Percentiles rank a stretch among this genome's conserved stretches.
Evolutionary conservation across 2,888 invertebrate species (phyloP).

Genomic region (Tenthredo scrophulariae): DNA sequence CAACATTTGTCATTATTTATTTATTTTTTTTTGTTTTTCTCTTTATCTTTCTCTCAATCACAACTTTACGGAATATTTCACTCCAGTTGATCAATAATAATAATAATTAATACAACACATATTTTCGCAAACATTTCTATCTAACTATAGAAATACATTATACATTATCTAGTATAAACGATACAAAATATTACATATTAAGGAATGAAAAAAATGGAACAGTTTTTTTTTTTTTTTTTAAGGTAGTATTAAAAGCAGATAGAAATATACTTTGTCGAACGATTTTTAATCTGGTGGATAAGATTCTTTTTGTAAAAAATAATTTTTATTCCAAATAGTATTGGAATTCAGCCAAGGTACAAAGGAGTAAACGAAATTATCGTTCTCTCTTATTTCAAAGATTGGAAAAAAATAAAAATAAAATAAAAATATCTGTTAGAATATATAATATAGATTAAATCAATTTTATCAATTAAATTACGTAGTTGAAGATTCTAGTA

Average conservation of each 20-base stretch:
- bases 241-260: background rate
- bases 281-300: background rate
- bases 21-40: no score
- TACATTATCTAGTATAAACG: constrained; percentile 18
- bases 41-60: background rate
- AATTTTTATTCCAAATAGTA: background rate
- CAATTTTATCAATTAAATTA: constrained; percentile 40
- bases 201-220: constrained; percentile 16
- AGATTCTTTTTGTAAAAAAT: constrained; percentile 12
- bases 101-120: constrained; percentile 8
- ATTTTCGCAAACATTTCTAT: background rate
- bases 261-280: background rate
- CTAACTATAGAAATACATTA: constrained; percentile 18
- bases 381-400: constrained; percentile 7
- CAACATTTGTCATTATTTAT: constrained; percentile 30
- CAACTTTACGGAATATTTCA: background rate
- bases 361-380: constrained; percentile 8
- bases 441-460: constrained; percentile 13
- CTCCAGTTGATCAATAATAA: background rate
- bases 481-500: constrained; percentile 57
- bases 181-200: constrained; percentile 18
- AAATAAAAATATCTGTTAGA: background rate
- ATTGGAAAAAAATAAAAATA: background rate
- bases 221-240: no score
- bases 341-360: constrained; percentile 18